Evolutionary conservation across 2,113 vertebrate genomes (phyloP).

Genomic region (Odontesthes bonariensis): DNA sequence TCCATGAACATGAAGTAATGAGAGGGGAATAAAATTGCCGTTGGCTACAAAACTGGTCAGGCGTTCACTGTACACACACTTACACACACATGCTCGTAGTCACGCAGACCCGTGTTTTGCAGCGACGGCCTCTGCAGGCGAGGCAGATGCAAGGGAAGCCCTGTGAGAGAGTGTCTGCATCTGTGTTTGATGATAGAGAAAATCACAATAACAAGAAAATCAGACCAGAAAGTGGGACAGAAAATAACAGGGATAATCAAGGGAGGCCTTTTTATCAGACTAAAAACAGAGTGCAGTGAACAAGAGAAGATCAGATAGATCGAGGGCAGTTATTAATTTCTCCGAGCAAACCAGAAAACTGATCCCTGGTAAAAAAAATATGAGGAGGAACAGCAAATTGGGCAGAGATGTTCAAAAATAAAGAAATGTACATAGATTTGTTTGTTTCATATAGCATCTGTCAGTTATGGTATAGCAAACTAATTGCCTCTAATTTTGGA

Average conservation of each 20-base stretch:
- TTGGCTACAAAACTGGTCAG: conserved; percentile 63
- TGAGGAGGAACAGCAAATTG: background rate
- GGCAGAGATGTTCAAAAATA: background rate
- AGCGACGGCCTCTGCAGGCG: conserved; percentile 55
- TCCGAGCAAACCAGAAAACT: background rate
- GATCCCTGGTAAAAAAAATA: background rate
- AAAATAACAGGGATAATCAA: conserved; percentile 1
- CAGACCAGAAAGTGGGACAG: conserved; percentile 31
- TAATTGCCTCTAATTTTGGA: conserved; percentile 6
- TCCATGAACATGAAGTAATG: conserved; percentile 76
- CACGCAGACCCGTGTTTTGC: conserved; percentile 36
- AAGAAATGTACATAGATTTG: background rate
- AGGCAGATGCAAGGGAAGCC: conserved; percentile 42
- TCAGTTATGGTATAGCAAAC: background rate
- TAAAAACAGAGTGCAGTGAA: conserved; percentile 17
- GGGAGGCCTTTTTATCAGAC: background rate
- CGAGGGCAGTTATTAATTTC: background rate
- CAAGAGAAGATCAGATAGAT: background rate
- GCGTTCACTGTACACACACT: conserved; percentile 43
- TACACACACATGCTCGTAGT: conserved; percentile 41
- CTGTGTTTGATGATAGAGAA: conserved; percentile 26
- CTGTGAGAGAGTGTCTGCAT: conserved; percentile 14
- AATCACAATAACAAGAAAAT: conserved; percentile 53
- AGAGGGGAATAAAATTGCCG: conserved; percentile 67
- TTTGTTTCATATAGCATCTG: too few relatives aligned